Evolutionary conservation across 2,888 invertebrate species (phyloP).

Genomic region (Lepidocyrtoides sp.): DNA sequence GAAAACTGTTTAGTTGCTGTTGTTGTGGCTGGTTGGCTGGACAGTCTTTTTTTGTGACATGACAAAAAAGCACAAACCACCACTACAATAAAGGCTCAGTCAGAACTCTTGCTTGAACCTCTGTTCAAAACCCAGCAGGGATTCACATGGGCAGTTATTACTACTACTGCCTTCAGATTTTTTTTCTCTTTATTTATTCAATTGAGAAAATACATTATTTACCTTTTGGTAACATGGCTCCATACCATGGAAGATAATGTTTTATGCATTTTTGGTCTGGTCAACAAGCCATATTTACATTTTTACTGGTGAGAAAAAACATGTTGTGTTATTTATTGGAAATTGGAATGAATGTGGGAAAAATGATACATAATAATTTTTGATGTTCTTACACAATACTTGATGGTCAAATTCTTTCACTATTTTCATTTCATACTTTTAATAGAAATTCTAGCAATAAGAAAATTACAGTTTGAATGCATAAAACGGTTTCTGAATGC

Average conservation of each 20-base stretch:
- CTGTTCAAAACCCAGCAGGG: slow-evolving; percentile 50
- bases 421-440: neutral
- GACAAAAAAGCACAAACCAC: neutral
- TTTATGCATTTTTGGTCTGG: slow-evolving; percentile 43
- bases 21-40: slow-evolving; percentile 34
- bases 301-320: neutral
- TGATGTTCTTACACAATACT: neutral
- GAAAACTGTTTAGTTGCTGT: neutral
- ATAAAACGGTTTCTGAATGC: neutral
- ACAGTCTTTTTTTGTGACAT: slow-evolving; percentile 30
- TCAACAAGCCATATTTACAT: slow-evolving; percentile 9
- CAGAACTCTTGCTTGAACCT: slow-evolving; percentile 46
- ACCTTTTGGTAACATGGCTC: neutral
- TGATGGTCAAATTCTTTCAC: neutral
- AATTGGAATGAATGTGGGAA: slow-evolving; percentile 7
- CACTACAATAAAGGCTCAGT: slow-evolving; percentile 42
- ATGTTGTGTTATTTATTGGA: neutral
- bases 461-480: neutral
- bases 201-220: slow-evolving; percentile 40
- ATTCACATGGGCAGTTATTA: slow-evolving; percentile 56
- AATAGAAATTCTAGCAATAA: neutral
- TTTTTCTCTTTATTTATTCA: slow-evolving; percentile 42
- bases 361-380: neutral
- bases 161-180: slow-evolving; percentile 13
- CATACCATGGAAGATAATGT: slow-evolving; percentile 11